Percentiles rank a stretch among this genome's conserved stretches.
These are phyloP conservation scores for Holothuria scabra DNA, from an alignment of 53 echinoderm and acorn worm species.

Conservation along the genomic window DNA sequence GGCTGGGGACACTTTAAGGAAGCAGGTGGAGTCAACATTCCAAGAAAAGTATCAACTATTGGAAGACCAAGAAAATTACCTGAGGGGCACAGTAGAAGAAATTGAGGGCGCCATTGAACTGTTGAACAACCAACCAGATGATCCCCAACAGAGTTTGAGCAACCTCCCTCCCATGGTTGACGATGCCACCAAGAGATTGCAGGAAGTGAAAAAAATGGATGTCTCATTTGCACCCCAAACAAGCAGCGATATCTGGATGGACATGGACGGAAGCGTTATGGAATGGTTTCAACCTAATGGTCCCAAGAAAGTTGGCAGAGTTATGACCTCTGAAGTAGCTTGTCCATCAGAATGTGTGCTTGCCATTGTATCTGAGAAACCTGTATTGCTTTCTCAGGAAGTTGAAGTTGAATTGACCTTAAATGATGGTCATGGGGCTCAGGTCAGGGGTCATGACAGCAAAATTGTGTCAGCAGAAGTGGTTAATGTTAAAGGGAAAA, in stretches of 20 bases:
- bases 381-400: slow-evolving; percentile 13
- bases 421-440: slow-evolving; percentile 42
- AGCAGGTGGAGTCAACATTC: slow-evolving; percentile 55
- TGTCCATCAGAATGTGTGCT: slow-evolving; percentile 17
- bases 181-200: slow-evolving; percentile 21
- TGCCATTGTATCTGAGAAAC: background rate
- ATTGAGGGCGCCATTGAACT: slow-evolving; percentile 8
- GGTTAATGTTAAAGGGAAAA: slow-evolving; percentile 19
- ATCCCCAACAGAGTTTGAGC: slow-evolving; percentile 4
- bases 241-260: slow-evolving; percentile 36
- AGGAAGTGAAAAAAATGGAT: background rate
- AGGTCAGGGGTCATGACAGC: slow-evolving; percentile 30
- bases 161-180: slow-evolving; percentile 40
- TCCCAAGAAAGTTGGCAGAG: slow-evolving; percentile 2
- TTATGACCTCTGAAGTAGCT: slow-evolving; percentile 16
- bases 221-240: slow-evolving; percentile 5
- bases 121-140: slow-evolving; percentile 4
- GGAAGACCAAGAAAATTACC: slow-evolving; percentile 45
- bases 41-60: slow-evolving; percentile 56
- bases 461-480: slow-evolving; percentile 37
- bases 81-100: background rate
- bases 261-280: slow-evolving; percentile 3
- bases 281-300: slow-evolving; percentile 21
- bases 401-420: slow-evolving; percentile 23
- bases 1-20: slow-evolving; percentile 56